Percentiles rank a stretch among this genome's conserved stretches.
These are phyloP conservation scores for Austrolebias charrua DNA, from an alignment of 2,797 vertebrate species.

Conservation along the genomic window DNA sequence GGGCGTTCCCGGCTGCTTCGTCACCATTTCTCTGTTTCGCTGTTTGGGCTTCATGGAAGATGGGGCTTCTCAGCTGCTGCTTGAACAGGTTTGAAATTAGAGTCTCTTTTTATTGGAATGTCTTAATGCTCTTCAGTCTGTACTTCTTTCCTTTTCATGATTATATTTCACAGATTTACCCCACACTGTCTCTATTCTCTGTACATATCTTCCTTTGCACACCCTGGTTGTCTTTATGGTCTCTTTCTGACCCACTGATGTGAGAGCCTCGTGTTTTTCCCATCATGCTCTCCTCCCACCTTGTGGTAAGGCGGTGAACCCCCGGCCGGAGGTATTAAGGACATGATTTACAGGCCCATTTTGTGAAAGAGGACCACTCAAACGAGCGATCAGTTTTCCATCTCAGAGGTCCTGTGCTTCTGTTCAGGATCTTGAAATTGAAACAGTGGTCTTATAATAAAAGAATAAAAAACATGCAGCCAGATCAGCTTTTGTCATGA, in stretches of 20 bases:
- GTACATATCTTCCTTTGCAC: constrained; percentile 31
- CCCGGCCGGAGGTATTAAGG: constrained; percentile 77
- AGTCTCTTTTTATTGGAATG: background rate
- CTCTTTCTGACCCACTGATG: constrained; percentile 54
- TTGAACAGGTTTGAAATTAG: constrained; percentile 27
- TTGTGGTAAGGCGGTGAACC: constrained; percentile 67
- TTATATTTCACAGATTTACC: background rate
- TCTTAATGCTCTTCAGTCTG: constrained; percentile 19
- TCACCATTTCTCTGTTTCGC: constrained; percentile 10
- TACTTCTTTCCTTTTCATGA: constrained; percentile 12
- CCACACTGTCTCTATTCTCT: constrained; percentile 3
- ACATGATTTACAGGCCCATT: constrained; percentile 73
- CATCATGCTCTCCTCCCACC: constrained; percentile 74
- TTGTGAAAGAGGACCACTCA: constrained; percentile 31
- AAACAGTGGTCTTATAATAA: background rate
- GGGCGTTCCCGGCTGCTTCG: background rate
- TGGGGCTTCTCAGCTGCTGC: background rate
- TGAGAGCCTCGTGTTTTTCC: constrained; percentile 73
- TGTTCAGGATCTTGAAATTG: constrained; percentile 44
- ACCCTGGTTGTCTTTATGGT: constrained; percentile 33
- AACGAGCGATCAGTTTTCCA: constrained; percentile 66
- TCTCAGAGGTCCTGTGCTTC: constrained; percentile 49
- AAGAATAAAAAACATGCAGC: too few species aligned
- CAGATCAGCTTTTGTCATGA: constrained; percentile 16
- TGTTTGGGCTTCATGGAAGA: background rate